Evolutionary conservation across 1,140 invertebrate genomes (phyloP), one percentile per base, ranked within the genome.

Genomic region (Aphaenogaster rudis): DNA sequence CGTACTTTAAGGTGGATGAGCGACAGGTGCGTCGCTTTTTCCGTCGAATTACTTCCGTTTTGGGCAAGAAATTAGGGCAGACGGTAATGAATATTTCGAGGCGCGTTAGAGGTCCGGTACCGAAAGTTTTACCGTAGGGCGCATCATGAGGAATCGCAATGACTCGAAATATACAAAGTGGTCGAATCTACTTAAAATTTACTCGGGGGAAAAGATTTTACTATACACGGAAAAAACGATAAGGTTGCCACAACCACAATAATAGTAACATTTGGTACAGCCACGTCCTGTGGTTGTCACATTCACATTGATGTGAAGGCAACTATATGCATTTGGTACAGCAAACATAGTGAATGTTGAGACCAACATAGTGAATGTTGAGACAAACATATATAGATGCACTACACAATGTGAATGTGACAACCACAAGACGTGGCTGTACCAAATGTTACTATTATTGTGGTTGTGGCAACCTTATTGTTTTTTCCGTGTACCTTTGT

Each of bases 1-100:
- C 28, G 48, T 86, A 90, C 74, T 88, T 88, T 90, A 88, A 90
- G 77, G 42, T 85, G 77, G 54, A 54, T 42, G 17, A 21, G 9
- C 76, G 88, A 90, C 89, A 90, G 89, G 86, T 90, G 89, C 28
- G 7, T 9, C 63, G 17, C 50, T 66, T 64, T 64, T 66, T 54
- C 61, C 28, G 48, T 5, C 71, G 21, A 81, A 52, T 80, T 45
- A 54, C 66, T 81, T 71, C 66, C 66, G 66, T 81, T 81, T 48
- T 13, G 21, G 13, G 11, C 36, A 59, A 72, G 28, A 54, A 71
- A 81, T 45, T 81, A 45, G 50, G 36, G 52, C 64, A 42, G 36
- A 57, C 21, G 15, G n/a, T 45, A 57, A 57, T 45, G 36, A 45
- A n/a, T 42, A 48, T 39, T 48, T 67, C 13, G 8, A 45, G 6